Evolutionary conservation across 2,888 invertebrate genomes (phyloP).

Genomic region (Drosophila leonis): DNA sequence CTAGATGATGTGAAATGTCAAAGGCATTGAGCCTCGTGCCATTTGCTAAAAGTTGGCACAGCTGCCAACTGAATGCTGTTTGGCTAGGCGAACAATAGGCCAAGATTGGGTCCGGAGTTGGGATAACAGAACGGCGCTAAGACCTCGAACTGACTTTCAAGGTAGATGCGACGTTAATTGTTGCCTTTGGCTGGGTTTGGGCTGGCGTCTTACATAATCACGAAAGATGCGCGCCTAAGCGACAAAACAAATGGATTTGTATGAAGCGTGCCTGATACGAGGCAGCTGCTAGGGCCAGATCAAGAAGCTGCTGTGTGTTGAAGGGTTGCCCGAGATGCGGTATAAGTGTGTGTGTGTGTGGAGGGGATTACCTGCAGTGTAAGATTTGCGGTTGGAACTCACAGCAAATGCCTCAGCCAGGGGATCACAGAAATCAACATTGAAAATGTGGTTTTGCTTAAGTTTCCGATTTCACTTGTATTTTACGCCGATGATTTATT

Average conservation of each 20-base stretch:
- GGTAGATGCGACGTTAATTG: conserved; percentile 64
- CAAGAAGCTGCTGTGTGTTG: conserved; percentile 37
- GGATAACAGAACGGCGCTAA: conserved; percentile 58
- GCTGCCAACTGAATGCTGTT: conserved; percentile 49
- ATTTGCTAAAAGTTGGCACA: conserved; percentile 68
- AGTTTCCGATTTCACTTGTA: conserved; percentile 8
- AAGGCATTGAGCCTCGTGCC: conserved; percentile 39
- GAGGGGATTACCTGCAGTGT: conserved; percentile 61
- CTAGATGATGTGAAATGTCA: conserved; percentile 45
- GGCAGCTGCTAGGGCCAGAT: conserved; percentile 62
- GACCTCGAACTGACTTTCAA: conserved; percentile 67
- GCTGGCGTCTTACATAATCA: conserved; percentile 67
- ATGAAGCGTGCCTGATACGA: conserved; percentile 76
- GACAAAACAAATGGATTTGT: conserved; percentile 53
- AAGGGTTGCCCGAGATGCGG: conserved; percentile 57
- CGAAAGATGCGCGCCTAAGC: conserved; percentile 56
- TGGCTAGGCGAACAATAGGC: conserved; percentile 59
- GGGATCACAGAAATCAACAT: conserved; percentile 27
- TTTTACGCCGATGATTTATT: background rate
- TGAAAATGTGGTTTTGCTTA: conserved; percentile 2
- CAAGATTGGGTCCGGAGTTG: conserved; percentile 31
- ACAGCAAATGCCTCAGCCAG: conserved; percentile 10
- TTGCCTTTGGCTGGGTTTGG: conserved; percentile 49
- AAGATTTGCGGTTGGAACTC: conserved; percentile 62
- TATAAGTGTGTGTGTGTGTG: background rate